These are phyloP conservation scores for Arenaria interpres DNA, from an alignment of 2,113 vertebrate species.

Conservation along the genomic window DNA sequence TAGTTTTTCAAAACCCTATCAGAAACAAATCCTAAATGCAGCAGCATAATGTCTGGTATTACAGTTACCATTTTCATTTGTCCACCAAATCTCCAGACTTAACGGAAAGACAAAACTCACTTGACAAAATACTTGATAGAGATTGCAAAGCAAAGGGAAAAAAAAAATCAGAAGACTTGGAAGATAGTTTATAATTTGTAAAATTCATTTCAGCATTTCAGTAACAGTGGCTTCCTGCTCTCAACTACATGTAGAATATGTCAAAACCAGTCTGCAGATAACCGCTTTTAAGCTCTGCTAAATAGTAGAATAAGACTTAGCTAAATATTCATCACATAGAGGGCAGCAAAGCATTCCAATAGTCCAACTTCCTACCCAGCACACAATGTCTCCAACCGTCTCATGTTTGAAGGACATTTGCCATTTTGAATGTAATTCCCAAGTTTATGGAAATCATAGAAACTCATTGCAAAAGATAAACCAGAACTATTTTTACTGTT, in stretches of 20 bases:
- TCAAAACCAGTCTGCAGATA: neutral
- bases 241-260: neutral
- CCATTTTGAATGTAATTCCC: neutral
- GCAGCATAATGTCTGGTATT: neutral
- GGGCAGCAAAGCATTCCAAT: neutral
- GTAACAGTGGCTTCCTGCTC: neutral
- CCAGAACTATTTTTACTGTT: neutral
- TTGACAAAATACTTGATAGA: neutral
- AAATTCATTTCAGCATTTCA: neutral
- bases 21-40: neutral
- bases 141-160: neutral
- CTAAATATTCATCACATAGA: neutral
- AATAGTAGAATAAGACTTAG: neutral
- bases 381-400: neutral
- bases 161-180: neutral
- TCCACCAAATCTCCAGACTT: neutral
- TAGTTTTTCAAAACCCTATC: neutral
- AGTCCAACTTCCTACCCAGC: neutral
- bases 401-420: neutral
- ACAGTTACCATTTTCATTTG: neutral
- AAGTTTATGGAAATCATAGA: neutral
- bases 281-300: neutral
- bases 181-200: neutral
- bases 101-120: neutral
- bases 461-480: neutral